A percentile compares a stretch with the other conserved stretches of the same genome.
phyloP scores from a whole-genome alignment of 2,797 vertebrate species.

The Cirrhinus molitorella region DNA sequence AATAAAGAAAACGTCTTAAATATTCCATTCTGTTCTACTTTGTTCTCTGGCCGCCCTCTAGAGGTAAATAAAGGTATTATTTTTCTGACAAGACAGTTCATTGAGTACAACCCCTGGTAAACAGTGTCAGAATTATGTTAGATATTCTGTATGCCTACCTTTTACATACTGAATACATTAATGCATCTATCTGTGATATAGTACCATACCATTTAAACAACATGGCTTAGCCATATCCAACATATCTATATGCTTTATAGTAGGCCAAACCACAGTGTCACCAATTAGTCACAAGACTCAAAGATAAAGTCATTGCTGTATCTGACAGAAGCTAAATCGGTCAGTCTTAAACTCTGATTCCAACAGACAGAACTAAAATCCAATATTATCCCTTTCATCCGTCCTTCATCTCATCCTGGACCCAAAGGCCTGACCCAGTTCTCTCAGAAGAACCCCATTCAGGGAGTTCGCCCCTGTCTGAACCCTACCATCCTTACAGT shows the following conservation, averaged over 20 bases:
- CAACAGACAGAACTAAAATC: background rate
- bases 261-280: background rate
- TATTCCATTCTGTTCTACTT: background rate
- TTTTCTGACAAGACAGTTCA: background rate
- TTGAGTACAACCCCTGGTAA: background rate
- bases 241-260: background rate
- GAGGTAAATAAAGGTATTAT: background rate
- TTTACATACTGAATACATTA: background rate
- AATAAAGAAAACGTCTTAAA: background rate
- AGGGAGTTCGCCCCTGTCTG: constrained; percentile 45
- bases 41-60: background rate
- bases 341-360: constrained; percentile 16
- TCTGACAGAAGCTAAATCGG: background rate
- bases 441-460: constrained; percentile 35
- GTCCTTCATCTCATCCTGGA: constrained; percentile 28
- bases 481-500: constrained; percentile 38
- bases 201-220: background rate
- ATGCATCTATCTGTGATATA: background rate
- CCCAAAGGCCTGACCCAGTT: constrained; percentile 32
- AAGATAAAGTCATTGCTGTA: background rate
- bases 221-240: background rate
- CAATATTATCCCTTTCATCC: background rate
- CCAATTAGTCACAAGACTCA: background rate
- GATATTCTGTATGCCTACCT: background rate
- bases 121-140: background rate